These are phyloP conservation scores for Heliopora coerulea DNA, from an alignment of 92 coral and sea anemone species.

Conservation along the genomic window DNA sequence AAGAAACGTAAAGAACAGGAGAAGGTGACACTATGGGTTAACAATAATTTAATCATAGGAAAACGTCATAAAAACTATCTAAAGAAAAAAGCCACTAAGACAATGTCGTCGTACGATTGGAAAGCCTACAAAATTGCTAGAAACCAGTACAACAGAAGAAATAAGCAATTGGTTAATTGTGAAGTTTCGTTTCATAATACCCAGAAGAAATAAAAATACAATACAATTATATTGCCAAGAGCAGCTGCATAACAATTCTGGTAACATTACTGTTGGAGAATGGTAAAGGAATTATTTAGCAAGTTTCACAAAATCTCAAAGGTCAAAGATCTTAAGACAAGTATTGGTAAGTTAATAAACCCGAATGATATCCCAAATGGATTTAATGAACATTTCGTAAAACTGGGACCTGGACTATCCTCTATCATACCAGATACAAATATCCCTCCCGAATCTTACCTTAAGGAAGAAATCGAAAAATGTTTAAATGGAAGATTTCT, in stretches of 20 bases:
- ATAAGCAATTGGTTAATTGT: too few relatives aligned
- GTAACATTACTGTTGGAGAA: slow-evolving; percentile 4
- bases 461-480: background rate
- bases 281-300: background rate
- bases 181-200: too few relatives aligned
- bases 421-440: background rate
- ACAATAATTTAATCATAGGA: background rate
- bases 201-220: background rate
- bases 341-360: background rate
- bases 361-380: background rate
- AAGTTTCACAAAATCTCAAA: slow-evolving; percentile 3
- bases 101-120: background rate
- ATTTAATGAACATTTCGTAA: slow-evolving; percentile 14
- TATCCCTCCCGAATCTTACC: background rate
- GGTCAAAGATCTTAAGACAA: background rate
- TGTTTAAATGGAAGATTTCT: background rate
- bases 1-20: background rate
- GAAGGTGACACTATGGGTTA: slow-evolving; percentile 15
- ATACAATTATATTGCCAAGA: background rate
- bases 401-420: background rate
- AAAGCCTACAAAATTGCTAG: slow-evolving; percentile 6
- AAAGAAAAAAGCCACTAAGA: slow-evolving; percentile 20
- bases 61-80: slow-evolving; percentile 1
- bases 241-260: background rate
- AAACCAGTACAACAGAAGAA: slow-evolving; percentile 7